Evolutionary conservation across 1,140 invertebrate genomes (phyloP), one percentile per base, ranked within the genome.

Genomic region (Delia radicum): DNA sequence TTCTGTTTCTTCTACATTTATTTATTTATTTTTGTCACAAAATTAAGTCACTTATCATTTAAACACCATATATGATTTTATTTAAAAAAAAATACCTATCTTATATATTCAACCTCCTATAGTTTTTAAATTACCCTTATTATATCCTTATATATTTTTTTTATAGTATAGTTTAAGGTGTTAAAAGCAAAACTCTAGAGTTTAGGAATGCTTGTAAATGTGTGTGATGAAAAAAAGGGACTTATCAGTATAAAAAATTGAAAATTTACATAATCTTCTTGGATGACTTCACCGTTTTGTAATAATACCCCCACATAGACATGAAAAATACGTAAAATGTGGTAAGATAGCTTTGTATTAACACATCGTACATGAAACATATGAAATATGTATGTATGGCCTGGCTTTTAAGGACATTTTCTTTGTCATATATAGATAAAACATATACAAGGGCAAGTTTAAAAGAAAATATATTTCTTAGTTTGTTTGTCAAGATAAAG

Each of bases 51-150:
- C 37, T 55, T 55, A 55, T 21, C 18, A 55, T 55, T 55, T 55
- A 55, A 55, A 55, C 24, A 8, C n/a, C 21, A 21, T 55, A 21
- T 55, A 55, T 55, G 48, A 55, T 18, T 55, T 55, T 21, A 21
- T 55, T 55, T 42, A 42, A 42, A 10, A 42, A 42, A 42, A 42
- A 42, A n/a, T n/a, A n/a, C n/a, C n/a, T 42, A 42, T 42, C 37
- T 42, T 10, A 42, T 42, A 5, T 42, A 42, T 21, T 8, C 65
- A 24, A 69, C 29, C 65, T 37, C 65, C 65, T 18, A 69, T 69
- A 69, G 65, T 69, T 69, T 69, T 69, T 69, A 33, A 69, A 69
- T 69, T 69, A 69, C 29, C 65, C 65, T 69, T 33, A 69, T 69
- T 69, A 69, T 18, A 33, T 15, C n/a, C 18, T n/a, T 28, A 29